Evolutionary conservation across 2,888 invertebrate species (phyloP).

Genomic region (Tetragonisca angustula): DNA sequence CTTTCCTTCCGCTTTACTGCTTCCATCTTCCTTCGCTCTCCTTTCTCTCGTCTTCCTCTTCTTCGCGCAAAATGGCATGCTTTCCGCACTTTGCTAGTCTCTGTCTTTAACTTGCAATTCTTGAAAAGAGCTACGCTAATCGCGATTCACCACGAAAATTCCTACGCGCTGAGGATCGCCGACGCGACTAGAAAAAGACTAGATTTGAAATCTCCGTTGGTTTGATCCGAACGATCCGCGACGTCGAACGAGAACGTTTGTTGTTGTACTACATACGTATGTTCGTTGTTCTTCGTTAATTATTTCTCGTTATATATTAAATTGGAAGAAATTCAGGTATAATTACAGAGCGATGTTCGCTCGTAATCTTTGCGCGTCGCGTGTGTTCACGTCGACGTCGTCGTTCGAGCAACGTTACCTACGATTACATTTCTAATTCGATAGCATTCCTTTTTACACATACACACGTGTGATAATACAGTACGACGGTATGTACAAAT

Average conservation of each 20-base stretch:
- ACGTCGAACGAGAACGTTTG: conserved; percentile 4
- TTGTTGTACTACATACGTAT: neutral
- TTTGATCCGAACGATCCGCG: conserved; percentile 10
- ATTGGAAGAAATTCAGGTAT: neutral
- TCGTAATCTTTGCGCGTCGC: neutral
- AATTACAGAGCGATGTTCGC: neutral
- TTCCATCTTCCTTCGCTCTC: neutral
- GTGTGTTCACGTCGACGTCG: neutral
- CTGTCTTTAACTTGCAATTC: conserved; percentile 35
- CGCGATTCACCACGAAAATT: conserved; percentile 3
- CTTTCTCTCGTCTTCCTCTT: neutral
- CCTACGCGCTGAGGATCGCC: conserved; percentile 3
- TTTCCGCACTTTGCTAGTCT: conserved; percentile 5
- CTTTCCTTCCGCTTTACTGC: neutral
- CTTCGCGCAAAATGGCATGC: conserved; percentile 6
- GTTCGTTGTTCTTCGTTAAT: neutral
- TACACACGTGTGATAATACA: conserved; percentile 51
- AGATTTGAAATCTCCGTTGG: conserved; percentile 8
- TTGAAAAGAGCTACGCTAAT: conserved; percentile 16
- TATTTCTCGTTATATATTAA: too few species aligned
- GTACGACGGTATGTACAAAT: conserved; percentile 62
- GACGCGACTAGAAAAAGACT: conserved; percentile 45
- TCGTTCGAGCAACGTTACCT: conserved; percentile 8
- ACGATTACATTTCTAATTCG: conserved; percentile 26
- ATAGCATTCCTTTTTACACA: conserved; percentile 39